These are phyloP conservation scores for Tineola bisselliella DNA, from an alignment of 2,888 invertebrate genomes.

Conservation along the genomic window DNA sequence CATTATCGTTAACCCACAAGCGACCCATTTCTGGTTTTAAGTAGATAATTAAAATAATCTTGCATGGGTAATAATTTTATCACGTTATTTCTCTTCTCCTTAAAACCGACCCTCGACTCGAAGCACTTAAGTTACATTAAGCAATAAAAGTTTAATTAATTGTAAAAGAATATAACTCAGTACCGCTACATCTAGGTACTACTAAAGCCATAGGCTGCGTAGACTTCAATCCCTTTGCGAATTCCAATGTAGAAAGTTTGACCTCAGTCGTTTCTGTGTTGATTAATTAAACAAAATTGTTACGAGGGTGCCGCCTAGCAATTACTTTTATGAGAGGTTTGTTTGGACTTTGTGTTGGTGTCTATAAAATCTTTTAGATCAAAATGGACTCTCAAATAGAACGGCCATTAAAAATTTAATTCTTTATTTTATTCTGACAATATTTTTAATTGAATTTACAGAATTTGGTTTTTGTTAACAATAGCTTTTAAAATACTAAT, in stretches of 20 bases:
- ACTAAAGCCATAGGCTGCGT: not conserved
- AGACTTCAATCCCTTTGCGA: constrained; percentile 10
- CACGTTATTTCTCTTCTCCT: no score
- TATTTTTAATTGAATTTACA: no score
- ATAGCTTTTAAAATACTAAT: no score
- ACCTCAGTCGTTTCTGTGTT: constrained; percentile 13
- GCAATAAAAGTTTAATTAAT: not conserved
- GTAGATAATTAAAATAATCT: no score
- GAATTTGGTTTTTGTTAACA: no score
- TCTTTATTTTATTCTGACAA: no score
- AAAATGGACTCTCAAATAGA: not conserved
- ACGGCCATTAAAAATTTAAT: no score
- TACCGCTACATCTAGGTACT: not conserved
- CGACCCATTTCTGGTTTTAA: no score
- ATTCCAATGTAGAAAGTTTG: constrained; percentile 9
- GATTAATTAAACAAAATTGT: constrained; percentile 26
- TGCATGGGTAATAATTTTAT: no score
- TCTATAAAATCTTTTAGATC: constrained; percentile 5
- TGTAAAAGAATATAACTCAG: not conserved
- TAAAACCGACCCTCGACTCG: not conserved
- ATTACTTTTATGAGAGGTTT: constrained; percentile 21
- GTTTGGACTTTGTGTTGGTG: constrained; percentile 4
- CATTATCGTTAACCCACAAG: no score
- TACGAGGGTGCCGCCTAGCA: constrained; percentile 18
- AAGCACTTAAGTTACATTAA: not conserved